Percentiles rank a stretch among this genome's conserved stretches.
Conservation (phyloP, 2,888 invertebrate species). For the Furcula furcula region DNA sequence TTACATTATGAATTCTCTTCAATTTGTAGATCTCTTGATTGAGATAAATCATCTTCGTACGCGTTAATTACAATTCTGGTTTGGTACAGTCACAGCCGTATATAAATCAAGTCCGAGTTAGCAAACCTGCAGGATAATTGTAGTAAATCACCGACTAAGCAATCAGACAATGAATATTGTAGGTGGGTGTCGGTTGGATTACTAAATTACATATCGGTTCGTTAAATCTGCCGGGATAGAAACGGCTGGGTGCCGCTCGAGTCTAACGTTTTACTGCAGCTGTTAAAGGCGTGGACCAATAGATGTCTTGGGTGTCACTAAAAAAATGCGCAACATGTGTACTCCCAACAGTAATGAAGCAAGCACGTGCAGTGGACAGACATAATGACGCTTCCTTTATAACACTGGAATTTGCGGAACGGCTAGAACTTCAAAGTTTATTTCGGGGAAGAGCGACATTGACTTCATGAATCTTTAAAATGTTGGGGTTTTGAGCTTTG, state of each 20-base stretch:
- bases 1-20: constrained; percentile 38
- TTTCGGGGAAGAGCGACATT: constrained; percentile 13
- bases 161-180: constrained; percentile 61
- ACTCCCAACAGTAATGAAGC: constrained; percentile 39
- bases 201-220: constrained; percentile 62
- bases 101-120: constrained; percentile 66
- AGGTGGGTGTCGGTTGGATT: constrained; percentile 66
- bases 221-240: constrained; percentile 48
- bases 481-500: constrained; percentile 14
- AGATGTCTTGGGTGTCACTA: constrained; percentile 61
- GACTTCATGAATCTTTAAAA: constrained; percentile 10
- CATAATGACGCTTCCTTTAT: constrained; percentile 43
- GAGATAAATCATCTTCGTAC: constrained; percentile 58
- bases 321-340: constrained; percentile 67
- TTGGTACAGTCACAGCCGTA: constrained; percentile 33
- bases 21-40: constrained; percentile 54
- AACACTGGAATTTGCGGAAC: constrained; percentile 38
- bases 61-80: constrained; percentile 51
- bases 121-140: constrained; percentile 60
- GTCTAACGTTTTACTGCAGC: constrained; percentile 64
- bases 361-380: constrained; percentile 59
- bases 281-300: constrained; percentile 58
- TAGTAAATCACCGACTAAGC: constrained; percentile 66
- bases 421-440: constrained; percentile 15
- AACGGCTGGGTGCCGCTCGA: constrained; percentile 31